phyloP scores from a whole-genome alignment of 2,113 vertebrate genomes.

The human (Homo sapiens) region DNA sequence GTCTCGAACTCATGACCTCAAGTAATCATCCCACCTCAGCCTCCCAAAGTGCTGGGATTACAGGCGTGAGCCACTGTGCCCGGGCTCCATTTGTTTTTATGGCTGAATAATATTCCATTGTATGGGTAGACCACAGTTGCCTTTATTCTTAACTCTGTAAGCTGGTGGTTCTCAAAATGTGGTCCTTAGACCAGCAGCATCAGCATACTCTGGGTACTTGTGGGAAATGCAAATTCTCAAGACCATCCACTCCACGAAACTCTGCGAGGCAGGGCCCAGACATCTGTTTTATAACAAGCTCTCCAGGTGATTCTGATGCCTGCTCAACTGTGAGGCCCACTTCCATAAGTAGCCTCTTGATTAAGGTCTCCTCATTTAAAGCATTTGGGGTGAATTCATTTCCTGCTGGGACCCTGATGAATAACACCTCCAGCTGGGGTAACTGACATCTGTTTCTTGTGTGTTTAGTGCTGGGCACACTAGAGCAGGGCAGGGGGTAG shows the following conservation, averaged over 20 bases:
- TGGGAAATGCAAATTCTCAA: background rate
- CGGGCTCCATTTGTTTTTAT: background rate
- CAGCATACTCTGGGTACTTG: background rate
- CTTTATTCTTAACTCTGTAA: background rate
- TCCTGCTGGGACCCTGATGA: background rate
- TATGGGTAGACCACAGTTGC: background rate
- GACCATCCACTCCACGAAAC: background rate
- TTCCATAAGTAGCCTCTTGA: background rate
- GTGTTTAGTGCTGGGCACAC: background rate
- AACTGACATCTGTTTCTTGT: background rate
- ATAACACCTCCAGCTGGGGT: background rate
- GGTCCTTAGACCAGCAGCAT: background rate
- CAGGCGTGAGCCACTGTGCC: background rate
- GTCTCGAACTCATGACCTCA: background rate
- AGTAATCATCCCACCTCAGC: background rate
- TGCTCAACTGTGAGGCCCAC: background rate
- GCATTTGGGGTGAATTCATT: background rate
- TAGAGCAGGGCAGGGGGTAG: background rate
- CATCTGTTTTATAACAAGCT: background rate
- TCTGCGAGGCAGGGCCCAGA: background rate
- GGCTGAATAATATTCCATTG: background rate
- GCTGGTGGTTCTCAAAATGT: background rate
- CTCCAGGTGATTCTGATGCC: background rate
- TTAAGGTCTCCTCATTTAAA: background rate
- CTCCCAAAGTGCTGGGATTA: background rate